phyloP scores from a whole-genome alignment of 2,797 vertebrate species.

The Clamator glandarius region DNA sequence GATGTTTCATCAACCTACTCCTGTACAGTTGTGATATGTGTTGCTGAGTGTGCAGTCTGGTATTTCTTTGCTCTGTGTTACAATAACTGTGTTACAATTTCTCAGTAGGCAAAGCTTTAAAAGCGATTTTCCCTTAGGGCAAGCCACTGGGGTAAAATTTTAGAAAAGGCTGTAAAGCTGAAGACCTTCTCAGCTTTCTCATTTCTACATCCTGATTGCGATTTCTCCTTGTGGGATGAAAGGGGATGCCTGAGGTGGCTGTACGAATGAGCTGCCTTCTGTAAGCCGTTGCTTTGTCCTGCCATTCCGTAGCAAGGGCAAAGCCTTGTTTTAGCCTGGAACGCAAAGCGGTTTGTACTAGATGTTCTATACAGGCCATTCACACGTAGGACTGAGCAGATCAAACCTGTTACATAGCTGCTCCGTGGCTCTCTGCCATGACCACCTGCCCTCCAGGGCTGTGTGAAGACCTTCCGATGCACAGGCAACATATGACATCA shows the following conservation, averaged over 20 bases:
- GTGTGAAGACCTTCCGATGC: neutral
- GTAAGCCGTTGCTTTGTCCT: neutral
- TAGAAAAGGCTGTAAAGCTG: neutral
- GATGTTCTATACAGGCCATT: accelerated
- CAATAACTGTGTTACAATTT: neutral
- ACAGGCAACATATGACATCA: accelerated
- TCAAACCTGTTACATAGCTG: neutral
- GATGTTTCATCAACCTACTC: neutral
- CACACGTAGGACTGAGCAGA: neutral
- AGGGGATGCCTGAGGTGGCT: neutral
- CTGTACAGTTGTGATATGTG: accelerated
- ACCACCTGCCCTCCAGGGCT: neutral
- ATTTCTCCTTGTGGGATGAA: neutral
- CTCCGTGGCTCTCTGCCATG: neutral
- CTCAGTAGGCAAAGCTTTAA: neutral
- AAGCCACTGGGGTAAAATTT: neutral
- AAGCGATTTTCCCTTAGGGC: neutral
- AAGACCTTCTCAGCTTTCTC: neutral
- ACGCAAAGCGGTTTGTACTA: neutral
- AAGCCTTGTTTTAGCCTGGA: neutral
- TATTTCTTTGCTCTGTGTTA: neutral
- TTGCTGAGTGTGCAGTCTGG: neutral
- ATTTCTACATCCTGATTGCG: neutral
- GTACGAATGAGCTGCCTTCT: neutral
- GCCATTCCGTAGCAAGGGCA: neutral